phyloP scores from a whole-genome alignment of 23 tunicate species.

The Halocynthia aurantium region DNA sequence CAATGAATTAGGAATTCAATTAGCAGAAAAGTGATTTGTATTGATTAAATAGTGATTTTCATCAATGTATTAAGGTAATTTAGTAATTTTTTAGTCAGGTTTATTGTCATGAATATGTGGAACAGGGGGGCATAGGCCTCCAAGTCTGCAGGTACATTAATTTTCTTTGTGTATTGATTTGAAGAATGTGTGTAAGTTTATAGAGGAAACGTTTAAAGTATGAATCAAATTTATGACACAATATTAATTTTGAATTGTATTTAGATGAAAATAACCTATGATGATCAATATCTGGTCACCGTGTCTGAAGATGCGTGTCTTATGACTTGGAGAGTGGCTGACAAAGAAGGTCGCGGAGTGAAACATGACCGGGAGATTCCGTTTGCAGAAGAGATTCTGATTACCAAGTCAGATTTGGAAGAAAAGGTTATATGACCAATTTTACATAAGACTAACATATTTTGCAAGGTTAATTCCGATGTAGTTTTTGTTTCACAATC shows the following conservation, averaged over 20 bases:
- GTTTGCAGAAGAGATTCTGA: constrained; percentile 96
- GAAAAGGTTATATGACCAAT: constrained; percentile 57
- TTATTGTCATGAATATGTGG: no score
- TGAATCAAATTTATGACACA: background rate
- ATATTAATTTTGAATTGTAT: background rate
- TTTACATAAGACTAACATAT: background rate
- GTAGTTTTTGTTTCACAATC: background rate
- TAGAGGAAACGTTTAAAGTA: no score
- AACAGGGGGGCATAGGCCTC: no score
- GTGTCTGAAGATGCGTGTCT: constrained; percentile 94
- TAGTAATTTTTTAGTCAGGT: no score
- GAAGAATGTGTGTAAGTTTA: no score
- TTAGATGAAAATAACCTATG: constrained; percentile 88
- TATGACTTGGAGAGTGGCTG: constrained; percentile 94
- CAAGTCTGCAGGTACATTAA: no score
- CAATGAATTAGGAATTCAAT: no score
- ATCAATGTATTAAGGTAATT: no score
- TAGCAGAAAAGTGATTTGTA: no score
- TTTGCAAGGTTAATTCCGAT: background rate
- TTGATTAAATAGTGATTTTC: no score
- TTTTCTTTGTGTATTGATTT: no score
- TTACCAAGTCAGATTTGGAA: constrained; percentile 96
- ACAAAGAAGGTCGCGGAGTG: constrained; percentile 97
- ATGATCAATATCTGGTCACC: constrained; percentile 87
- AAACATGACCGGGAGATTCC: constrained; percentile 89